Evolutionary conservation across 1,140 invertebrate species (phyloP).

Genomic region (Capitella teleta): DNA sequence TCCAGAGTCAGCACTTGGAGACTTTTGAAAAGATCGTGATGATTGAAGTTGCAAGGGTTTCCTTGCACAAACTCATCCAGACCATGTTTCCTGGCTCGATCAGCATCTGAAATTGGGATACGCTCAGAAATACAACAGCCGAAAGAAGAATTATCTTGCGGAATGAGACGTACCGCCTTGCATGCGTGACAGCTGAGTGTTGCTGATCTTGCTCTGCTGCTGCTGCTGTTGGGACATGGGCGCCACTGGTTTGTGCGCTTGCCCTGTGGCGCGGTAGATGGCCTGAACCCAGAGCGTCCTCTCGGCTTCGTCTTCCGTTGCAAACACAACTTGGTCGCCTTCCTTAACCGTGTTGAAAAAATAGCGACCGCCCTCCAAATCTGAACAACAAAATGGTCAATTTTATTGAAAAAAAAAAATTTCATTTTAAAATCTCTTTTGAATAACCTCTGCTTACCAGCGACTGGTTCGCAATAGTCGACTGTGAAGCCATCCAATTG

Average conservation of each 20-base stretch:
- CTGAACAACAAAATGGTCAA: conserved; percentile 47
- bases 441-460: conserved; percentile 1
- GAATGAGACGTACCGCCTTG: conserved; percentile 58
- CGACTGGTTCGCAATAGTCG: conserved; percentile 89
- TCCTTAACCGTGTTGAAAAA: conserved; percentile 98
- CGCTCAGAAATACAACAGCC: too few relatives aligned
- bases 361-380: conserved; percentile 31
- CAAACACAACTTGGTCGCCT: conserved; percentile 92
- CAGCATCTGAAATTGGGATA: conserved; percentile 68
- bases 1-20: conserved; percentile 87
- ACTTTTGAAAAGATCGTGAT: conserved; percentile 78
- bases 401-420: neutral
- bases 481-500: conserved; percentile 98
- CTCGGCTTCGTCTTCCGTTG: conserved; percentile 96
- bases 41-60: conserved; percentile 93
- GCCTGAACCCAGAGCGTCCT: conserved; percentile 94
- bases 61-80: conserved; percentile 99
- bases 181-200: conserved; percentile 60
- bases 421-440: neutral
- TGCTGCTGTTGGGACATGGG: conserved; percentile 4
- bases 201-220: conserved; percentile 20
- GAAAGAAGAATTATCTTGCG: too few relatives aligned
- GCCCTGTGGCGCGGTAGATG: conserved; percentile 95
- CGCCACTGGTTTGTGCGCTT: conserved; percentile 80
- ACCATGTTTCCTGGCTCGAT: conserved; percentile 91